These are phyloP conservation scores for Centropyge bicolor DNA, from an alignment of 2,797 vertebrate genomes.

Conservation along the genomic window DNA sequence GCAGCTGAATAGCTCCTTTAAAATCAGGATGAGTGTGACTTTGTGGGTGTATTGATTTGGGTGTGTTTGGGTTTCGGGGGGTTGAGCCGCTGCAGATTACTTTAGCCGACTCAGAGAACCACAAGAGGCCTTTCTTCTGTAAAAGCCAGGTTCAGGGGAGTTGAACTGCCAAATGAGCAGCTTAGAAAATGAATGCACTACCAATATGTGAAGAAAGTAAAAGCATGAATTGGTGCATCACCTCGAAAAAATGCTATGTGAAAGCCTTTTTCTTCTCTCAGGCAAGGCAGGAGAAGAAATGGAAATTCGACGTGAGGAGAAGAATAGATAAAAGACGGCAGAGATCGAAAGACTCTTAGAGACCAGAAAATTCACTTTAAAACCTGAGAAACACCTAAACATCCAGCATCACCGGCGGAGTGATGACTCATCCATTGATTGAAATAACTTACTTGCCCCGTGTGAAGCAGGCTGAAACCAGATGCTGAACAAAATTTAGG, in stretches of 20 bases:
- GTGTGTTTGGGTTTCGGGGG: constrained; percentile 39
- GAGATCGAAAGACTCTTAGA: neutral
- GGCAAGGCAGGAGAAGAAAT: constrained; percentile 16
- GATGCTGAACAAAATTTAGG: constrained; percentile 48
- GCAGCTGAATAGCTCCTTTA: constrained; percentile 60
- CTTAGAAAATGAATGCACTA: neutral
- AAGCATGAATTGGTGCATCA: neutral
- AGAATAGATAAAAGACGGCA: neutral
- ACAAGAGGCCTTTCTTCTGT: constrained; percentile 18
- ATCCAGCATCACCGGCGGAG: constrained; percentile 5
- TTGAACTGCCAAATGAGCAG: neutral
- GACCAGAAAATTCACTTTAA: neutral
- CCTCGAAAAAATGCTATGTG: neutral
- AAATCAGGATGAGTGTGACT: constrained; percentile 47
- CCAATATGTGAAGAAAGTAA: neutral
- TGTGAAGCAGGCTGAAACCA: constrained; percentile 53
- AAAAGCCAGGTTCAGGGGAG: neutral
- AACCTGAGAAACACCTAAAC: constrained; percentile 19
- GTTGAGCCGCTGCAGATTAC: constrained; percentile 1
- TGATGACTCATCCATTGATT: constrained; percentile 67
- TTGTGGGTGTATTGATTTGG: constrained; percentile 40
- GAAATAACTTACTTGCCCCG: constrained; percentile 42
- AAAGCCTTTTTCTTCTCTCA: constrained; percentile 3
- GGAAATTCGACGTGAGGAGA: neutral
- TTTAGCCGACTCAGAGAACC: neutral